Evolutionary conservation across 2,113 vertebrate species (phyloP), one percentile per base, ranked within the genome.

Genomic region (Mionectes macconnelli): DNA sequence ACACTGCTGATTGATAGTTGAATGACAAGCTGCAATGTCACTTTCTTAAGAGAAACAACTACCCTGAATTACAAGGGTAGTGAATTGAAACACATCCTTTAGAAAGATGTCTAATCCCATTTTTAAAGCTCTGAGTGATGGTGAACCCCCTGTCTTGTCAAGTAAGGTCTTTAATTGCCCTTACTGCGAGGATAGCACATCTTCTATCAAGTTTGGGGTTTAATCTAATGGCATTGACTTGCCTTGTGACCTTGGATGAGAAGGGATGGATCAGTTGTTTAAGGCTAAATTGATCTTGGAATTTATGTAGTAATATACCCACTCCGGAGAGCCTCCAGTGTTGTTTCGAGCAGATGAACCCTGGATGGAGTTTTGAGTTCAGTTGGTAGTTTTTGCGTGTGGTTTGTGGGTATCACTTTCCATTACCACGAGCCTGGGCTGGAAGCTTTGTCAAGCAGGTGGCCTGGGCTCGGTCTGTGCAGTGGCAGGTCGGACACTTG

Each of bases 11-110:
- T 52, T 94, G 94, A 97, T 84, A 89, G 93, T 40, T 27, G 6
- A 95, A 94, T 92, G 93, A 87, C 93, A 94, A 75, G 72, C 67
- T 81, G 53, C 95, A 92, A 92, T 91, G 96, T 93, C 96, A 89
- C 84, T 92, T 90, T 91, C 93, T 82, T 84, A 82, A 0, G 14
- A 84, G 86, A 95, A 95, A 92, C 81, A 91, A 52, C 95, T 64
- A 81, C 81, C 35, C 76, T 1, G 2, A 84, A 92, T 94, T 94
- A 90, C 80, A 94, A 87, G 93, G 80, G 83, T 75, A 93, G 76
- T 78, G 93, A 89, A 90, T 95, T 89, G 94, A 94, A 95, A 91
- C 52, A 5, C 80, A 91, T 78, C 69, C 89, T 94, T 94, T 95
- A 94, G 73, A 92, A 95, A 72, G 86, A 84, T 84, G 94, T 76